Conservation (phyloP, 1,140 invertebrate genomes). For the Chionoecetes opilio region DNA sequence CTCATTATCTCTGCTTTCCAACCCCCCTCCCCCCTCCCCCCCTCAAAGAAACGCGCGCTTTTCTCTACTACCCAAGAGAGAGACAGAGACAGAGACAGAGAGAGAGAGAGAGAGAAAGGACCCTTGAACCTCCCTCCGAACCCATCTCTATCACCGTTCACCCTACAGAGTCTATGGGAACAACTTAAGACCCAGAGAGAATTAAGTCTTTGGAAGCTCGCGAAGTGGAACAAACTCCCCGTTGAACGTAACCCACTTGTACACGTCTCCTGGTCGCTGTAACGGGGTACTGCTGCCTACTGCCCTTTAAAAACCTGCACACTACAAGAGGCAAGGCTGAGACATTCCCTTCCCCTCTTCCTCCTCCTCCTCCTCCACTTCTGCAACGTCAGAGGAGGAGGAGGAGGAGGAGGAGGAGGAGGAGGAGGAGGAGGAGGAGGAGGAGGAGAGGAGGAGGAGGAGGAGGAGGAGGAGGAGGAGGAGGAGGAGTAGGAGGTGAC, state of each 20-base stretch:
- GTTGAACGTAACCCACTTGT: not conserved
- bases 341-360: not conserved
- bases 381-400: not conserved
- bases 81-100: not conserved
- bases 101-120: not conserved
- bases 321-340: not conserved
- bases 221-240: constrained; percentile 15
- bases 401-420: not conserved
- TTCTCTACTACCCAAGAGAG: not conserved
- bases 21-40: not conserved
- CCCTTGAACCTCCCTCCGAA: not conserved
- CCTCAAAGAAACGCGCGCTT: not conserved
- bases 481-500: no score
- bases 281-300: no score
- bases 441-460: not conserved
- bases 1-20: constrained; percentile 6
- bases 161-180: not conserved
- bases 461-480: not conserved
- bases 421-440: not conserved
- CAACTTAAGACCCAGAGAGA: not conserved
- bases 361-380: constrained; percentile 6
- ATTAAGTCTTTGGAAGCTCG: not conserved
- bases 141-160: not conserved
- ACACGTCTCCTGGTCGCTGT: not conserved
- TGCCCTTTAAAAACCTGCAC: not conserved